phyloP scores from a whole-genome alignment of 2,113 vertebrate genomes.

The Lathamus discolor region DNA sequence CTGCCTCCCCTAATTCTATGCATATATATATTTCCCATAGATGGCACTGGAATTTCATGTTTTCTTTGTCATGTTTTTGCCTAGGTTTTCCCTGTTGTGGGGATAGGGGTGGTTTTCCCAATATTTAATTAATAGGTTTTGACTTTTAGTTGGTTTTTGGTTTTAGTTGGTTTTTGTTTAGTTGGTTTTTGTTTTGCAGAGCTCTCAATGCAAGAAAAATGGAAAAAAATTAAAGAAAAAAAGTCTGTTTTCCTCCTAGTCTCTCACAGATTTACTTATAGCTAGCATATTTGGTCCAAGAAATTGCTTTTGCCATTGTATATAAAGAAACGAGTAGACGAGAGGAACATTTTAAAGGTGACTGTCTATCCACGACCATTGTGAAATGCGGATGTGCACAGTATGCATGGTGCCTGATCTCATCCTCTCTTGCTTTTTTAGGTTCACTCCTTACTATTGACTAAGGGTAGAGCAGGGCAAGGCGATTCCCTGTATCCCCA shows the following conservation, averaged over 20 bases:
- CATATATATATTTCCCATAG: not conserved
- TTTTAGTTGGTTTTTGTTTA: not conserved
- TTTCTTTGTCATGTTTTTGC: not conserved
- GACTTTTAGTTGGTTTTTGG: not conserved
- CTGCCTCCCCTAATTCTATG: not conserved
- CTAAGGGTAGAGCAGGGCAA: not conserved
- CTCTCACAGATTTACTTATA: not conserved
- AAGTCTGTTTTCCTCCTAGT: fast-evolving
- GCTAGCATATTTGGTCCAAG: not conserved
- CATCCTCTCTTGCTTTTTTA: not conserved
- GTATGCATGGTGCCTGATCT: not conserved
- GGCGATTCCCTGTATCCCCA: not conserved
- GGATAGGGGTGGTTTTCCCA: not conserved
- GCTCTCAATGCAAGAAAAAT: not conserved
- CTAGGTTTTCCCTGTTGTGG: not conserved
- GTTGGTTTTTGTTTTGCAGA: not conserved
- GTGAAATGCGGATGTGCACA: not conserved
- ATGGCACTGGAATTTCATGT: constrained; percentile 7
- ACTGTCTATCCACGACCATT: fast-evolving
- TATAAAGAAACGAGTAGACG: not conserved
- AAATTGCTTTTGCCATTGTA: not conserved
- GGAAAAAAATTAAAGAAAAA: no score
- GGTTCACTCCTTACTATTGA: not conserved
- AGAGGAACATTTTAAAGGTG: not conserved
- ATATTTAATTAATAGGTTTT: not conserved